Base-by-base conservation (phyloP, 2,113 vertebrate genomes). In the Melanerpes aurifrons region DNA sequence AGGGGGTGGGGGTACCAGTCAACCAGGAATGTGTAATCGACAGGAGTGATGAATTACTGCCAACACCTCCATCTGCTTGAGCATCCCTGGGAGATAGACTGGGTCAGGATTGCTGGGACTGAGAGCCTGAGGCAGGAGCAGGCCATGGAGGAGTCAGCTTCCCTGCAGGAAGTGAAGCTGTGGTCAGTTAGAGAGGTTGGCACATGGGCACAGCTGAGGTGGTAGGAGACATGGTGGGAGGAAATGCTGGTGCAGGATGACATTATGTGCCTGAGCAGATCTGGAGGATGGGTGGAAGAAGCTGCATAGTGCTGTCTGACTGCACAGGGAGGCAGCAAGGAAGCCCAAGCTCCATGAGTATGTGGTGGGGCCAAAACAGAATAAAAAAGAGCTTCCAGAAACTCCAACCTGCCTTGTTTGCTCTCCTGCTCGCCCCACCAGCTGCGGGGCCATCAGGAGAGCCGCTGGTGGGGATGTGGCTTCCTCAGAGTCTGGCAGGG, bases 381-480 rank as follows among this genome's bases (percentile, higher is more conserved):
- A 47, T 7, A 45, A 28, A 31, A 40, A 82, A 37, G 8, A 7
- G 8, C 12, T 73, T 90, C 15, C 57, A 53, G 76, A 59, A 53
- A 28, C 5, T 59, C 37, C 9, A 28, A 9, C 14, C 31, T 31
- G 53, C 28, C 26, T 74, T 0, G 0, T 40, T 50, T 64, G 20
- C 18, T 25, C 3, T 70, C 25, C 53, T 40, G 53, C 31, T 43
- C 37, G 71, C 19, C 58, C n/a, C 8, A 7, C 15, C 20, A 7
- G 3, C 21, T 20, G 10, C 2, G 1, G 19, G 21, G 6, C 73
- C 4, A 1, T 5, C 7, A 14, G 74, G 26, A 62, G 24, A 22
- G 10, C 29, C 0, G 7, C 56, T 2, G 0, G 6, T 2, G 1
- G 18, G 10, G 16, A 37, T 9, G 18, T 22, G 28, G 15, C 20